Percentiles rank a stretch among this genome's conserved stretches.
Evolutionary conservation across 2,113 vertebrate species (phyloP).

Genomic region (Barbus barbus): DNA sequence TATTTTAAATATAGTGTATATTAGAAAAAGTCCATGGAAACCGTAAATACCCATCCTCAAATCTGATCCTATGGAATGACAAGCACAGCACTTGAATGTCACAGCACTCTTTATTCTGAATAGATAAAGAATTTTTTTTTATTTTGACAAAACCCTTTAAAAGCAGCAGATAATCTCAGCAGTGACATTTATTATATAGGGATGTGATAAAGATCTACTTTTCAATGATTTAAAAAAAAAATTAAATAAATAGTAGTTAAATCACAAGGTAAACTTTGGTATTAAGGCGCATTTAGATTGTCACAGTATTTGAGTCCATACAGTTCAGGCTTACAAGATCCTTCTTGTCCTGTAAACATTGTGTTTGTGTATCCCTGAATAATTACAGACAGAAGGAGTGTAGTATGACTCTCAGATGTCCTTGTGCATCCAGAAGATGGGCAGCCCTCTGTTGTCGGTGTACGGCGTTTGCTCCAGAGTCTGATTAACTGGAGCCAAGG

Average conservation of each 20-base stretch:
- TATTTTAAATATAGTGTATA: too few relatives aligned
- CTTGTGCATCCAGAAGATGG: conserved; percentile 98
- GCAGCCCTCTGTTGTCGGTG: conserved; percentile 80
- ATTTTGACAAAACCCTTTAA: neutral
- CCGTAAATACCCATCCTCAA: neutral
- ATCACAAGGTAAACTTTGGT: neutral
- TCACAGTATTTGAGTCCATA: conserved; percentile 15
- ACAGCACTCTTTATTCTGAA: too few relatives aligned
- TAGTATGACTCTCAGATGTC: conserved; percentile 72
- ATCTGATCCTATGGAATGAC: neutral
- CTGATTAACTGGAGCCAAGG: conserved; percentile 59
- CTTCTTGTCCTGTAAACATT: neutral
- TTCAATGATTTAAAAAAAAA: neutral
- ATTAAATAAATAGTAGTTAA: neutral
- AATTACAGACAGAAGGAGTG: neutral
- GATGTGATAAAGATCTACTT: neutral
- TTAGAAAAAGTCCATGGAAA: neutral
- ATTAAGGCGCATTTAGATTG: conserved; percentile 37
- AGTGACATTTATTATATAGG: neutral
- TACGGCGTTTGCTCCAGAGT: conserved; percentile 78
- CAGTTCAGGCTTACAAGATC: neutral
- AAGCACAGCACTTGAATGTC: neutral
- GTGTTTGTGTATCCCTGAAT: neutral
- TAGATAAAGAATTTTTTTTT: too few relatives aligned
- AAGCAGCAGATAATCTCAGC: neutral